Evolutionary conservation across 2,888 invertebrate species (phyloP).

Genomic region (Sarcophaga caerulescens): DNA sequence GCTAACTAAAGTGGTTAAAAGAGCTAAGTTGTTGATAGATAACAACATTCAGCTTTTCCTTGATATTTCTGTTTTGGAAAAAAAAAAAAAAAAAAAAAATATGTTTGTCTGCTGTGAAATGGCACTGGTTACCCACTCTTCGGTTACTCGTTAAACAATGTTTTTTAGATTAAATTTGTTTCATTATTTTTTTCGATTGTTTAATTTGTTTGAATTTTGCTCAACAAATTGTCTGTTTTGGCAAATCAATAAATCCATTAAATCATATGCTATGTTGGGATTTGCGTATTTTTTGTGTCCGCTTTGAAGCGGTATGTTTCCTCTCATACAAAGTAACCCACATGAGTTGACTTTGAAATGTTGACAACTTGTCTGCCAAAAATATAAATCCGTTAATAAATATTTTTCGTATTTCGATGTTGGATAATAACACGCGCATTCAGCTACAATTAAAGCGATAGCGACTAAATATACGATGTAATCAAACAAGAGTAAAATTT

Average conservation of each 20-base stretch:
- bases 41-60: too few relatives aligned
- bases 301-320: conserved; percentile 24
- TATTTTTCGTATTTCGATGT: conserved; percentile 26
- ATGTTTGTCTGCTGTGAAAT: too few relatives aligned
- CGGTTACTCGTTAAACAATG: background rate
- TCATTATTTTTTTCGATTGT: background rate
- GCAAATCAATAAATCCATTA: conserved; percentile 54
- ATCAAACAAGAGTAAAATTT: too few relatives aligned
- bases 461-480: background rate
- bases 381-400: conserved; percentile 61
- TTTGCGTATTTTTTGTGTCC: conserved; percentile 17
- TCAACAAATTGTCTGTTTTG: conserved; percentile 24
- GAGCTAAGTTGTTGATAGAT: too few relatives aligned
- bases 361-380: conserved; percentile 68
- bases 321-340: conserved; percentile 55
- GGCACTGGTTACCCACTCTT: too few relatives aligned
- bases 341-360: conserved; percentile 63
- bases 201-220: conserved; percentile 21
- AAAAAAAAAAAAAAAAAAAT: too few relatives aligned
- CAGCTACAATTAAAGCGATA: conserved; percentile 20
- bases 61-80: too few relatives aligned
- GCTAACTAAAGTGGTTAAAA: too few relatives aligned
- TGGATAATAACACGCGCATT: conserved; percentile 6
- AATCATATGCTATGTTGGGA: conserved; percentile 22
- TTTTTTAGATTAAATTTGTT: background rate